Percentiles rank a stretch among this genome's conserved stretches.
phyloP scores from a whole-genome alignment of 1,140 invertebrate species.

The Archivesica marissinica region DNA sequence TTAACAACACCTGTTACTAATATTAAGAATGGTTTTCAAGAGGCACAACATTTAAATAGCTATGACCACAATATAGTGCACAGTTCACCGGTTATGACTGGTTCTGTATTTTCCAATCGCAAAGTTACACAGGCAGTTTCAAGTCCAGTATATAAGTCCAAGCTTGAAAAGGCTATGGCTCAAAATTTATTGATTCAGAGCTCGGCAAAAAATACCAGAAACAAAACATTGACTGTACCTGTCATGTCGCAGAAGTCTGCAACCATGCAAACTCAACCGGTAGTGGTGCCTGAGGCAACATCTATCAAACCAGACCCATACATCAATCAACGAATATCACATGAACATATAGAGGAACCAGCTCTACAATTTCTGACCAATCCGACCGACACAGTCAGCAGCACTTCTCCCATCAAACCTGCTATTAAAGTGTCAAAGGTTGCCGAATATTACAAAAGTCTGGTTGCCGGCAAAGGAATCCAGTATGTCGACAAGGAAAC shows the following conservation, averaged over 20 bases:
- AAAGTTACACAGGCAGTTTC: background rate
- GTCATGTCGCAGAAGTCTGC: background rate
- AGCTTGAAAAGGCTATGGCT: conserved; percentile 57
- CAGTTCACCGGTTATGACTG: background rate
- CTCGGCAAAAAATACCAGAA: conserved; percentile 2
- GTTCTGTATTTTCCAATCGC: conserved; percentile 5
- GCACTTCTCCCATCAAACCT: background rate
- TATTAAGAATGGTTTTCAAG: conserved; percentile 8
- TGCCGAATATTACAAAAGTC: conserved; percentile 45
- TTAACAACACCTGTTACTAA: background rate
- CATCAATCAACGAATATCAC: background rate
- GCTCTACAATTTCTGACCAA: background rate
- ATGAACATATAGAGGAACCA: too few relatives aligned
- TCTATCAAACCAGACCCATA: background rate
- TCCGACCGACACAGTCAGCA: background rate
- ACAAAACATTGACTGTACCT: background rate
- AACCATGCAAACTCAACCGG: too few relatives aligned
- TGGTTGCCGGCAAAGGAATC: conserved; percentile 11
- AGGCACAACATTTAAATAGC: background rate
- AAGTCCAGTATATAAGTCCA: conserved; percentile 59
- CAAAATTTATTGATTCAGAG: conserved; percentile 44
- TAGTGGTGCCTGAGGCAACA: background rate
- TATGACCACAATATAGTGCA: background rate
- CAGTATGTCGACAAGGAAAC: background rate
- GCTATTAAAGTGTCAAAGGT: conserved; percentile 23